Evolutionary conservation across 2,113 vertebrate genomes (phyloP).

Genomic region (Lipophrys pholis): DNA sequence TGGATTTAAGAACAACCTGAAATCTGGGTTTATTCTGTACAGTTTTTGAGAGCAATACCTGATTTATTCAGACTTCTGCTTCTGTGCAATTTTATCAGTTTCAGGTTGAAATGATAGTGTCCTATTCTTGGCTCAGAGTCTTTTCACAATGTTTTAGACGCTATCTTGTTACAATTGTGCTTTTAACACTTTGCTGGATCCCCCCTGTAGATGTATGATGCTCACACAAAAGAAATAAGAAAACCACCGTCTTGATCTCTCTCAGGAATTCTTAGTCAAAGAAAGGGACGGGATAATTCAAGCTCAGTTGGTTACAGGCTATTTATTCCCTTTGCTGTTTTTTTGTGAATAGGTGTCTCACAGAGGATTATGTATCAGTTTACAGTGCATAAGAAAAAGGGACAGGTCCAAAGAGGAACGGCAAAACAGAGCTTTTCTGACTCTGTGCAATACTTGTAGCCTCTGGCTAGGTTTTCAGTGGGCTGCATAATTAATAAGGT

Average conservation of each 20-base stretch:
- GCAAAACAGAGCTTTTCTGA: constrained; percentile 44
- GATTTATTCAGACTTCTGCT: constrained; percentile 14
- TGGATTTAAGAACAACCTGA: constrained; percentile 10
- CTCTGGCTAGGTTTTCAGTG: constrained; percentile 59
- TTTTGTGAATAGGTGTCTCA: constrained; percentile 41
- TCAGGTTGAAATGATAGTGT: constrained; percentile 31
- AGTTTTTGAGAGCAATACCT: constrained; percentile 5
- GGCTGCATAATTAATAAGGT: constrained; percentile 67
- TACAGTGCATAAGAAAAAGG: constrained; percentile 36
- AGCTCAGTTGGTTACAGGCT: constrained; percentile 45
- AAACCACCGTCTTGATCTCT: constrained; percentile 32
- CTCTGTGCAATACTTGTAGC: constrained; percentile 55
- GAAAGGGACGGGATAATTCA: constrained; percentile 44
- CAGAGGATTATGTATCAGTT: constrained; percentile 53
- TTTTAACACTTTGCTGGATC: constrained; percentile 31
- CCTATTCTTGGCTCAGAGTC: constrained; percentile 16
- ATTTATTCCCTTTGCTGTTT: constrained; percentile 24
- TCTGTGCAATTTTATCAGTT: constrained; percentile 23
- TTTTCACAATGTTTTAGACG: constrained; percentile 47
- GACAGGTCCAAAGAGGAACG: constrained; percentile 23
- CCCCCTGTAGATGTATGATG: constrained; percentile 41
- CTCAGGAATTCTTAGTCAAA: constrained; percentile 34
- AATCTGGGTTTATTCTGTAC: constrained; percentile 3
- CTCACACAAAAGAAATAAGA: constrained; percentile 54
- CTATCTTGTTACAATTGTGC: constrained; percentile 37